These are phyloP conservation scores for Tangara arthus DNA, from an alignment of 2,797 vertebrate genomes.

Conservation along the genomic window DNA sequence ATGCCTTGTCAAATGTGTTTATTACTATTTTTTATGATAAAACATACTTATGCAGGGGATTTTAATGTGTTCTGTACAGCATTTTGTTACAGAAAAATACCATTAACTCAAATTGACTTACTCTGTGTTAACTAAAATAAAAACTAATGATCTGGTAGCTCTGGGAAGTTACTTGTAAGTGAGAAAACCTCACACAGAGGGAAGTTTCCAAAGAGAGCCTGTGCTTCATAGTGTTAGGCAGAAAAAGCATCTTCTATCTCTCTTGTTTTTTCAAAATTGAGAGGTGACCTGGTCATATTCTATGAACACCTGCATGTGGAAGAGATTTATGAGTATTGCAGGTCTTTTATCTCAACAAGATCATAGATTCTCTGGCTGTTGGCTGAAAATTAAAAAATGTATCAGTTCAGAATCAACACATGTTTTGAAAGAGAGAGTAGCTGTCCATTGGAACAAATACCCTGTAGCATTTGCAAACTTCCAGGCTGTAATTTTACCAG, in stretches of 20 bases:
- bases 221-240: background rate
- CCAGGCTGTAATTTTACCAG: background rate
- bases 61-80: background rate
- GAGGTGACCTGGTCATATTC: background rate
- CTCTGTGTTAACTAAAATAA: background rate
- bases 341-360: background rate
- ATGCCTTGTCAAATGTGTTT: background rate
- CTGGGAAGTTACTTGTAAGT: background rate
- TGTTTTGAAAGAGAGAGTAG: background rate
- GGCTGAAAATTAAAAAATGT: background rate
- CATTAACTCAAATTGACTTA: background rate
- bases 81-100: background rate
- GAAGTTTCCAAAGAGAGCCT: background rate
- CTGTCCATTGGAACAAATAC: background rate
- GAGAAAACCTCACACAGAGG: background rate
- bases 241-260: background rate
- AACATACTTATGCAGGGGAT: background rate
- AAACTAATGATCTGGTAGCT: background rate
- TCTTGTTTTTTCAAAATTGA: background rate
- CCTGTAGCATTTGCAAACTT: background rate
- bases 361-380: background rate
- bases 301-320: background rate
- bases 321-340: background rate
- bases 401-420: background rate
- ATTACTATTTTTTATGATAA: background rate